Evolutionary conservation across 2,797 vertebrate genomes (phyloP), one percentile per base, ranked within the genome.

Genomic region (Glossophaga mutica): DNA sequence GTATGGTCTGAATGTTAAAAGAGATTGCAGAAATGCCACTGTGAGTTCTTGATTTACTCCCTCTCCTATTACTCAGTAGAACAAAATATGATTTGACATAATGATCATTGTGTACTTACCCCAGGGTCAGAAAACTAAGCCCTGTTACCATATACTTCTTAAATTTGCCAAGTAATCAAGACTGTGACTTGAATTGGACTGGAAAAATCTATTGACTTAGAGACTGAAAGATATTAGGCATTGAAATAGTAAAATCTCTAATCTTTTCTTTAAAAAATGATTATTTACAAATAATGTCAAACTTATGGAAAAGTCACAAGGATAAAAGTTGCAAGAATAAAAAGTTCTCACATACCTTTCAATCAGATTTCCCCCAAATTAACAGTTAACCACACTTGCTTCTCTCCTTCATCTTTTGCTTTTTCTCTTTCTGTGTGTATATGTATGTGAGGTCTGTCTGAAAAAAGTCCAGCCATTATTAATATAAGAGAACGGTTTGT

Each of bases 91-190:
- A 96, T 82, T 87, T 93, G 74, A 94, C 81, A 86, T 96, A 81
- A 86, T 78, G 50, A 55, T 93, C 90, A 78, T 52, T 48, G 81
- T 87, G n/a, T 85, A 85, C 90, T 73, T 89, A 85, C 50, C 29
- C 11, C 46, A 48, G 86, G 76, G 68, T 96, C 70, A 94, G 88
- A 87, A 81, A 93, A 94, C 74, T 59, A 93, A 84, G 52, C 29
- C 67, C 76, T 19, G 48, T 93, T 93, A 71, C 76, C 44, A 93
- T 87, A 65, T 82, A 82, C 71, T 85, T 91, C 74, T 87, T 85
- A 39, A 71, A 94, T 94, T 96, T 95, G 91, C 90, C 83, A 74
- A 93, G 93, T 42, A 87, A 97, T 96, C 93, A 91, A 91, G 94
- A 44, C 87, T 32, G 16, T 68, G 91, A 62, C 73, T 97, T 39